These are phyloP conservation scores for Eubasilissa splendida DNA, from an alignment of 2,888 invertebrate genomes.

Conservation along the genomic window DNA sequence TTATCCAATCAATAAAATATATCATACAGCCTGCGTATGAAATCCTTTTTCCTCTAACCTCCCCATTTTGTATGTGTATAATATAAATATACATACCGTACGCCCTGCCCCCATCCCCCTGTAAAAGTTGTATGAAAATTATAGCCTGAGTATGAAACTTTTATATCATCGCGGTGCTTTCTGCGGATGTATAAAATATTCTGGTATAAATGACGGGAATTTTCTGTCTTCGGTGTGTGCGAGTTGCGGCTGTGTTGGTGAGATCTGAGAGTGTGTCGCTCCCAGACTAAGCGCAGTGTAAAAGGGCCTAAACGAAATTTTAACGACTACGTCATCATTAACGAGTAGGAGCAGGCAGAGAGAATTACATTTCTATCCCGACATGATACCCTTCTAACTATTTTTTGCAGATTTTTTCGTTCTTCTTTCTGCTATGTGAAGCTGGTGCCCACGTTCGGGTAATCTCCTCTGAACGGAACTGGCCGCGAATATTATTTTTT, in stretches of 20 bases:
- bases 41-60: conserved; percentile 60
- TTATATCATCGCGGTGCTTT: conserved; percentile 59
- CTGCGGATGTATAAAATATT: conserved; percentile 59
- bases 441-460: too few species aligned
- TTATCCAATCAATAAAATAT: conserved; percentile 59
- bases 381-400: too few species aligned
- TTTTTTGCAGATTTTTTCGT: too few species aligned
- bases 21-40: conserved; percentile 58
- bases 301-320: conserved; percentile 55
- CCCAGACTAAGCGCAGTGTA: conserved; percentile 44
- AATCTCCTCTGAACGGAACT: too few species aligned
- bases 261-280: conserved; percentile 31
- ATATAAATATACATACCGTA: conserved; percentile 45
- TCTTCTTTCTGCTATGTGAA: too few species aligned
- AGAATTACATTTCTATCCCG: not conserved
- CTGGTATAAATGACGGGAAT: conserved; percentile 56
- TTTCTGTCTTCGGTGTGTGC: conserved; percentile 23
- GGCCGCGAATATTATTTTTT: too few species aligned
- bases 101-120: conserved; percentile 27
- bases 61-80: conserved; percentile 59
- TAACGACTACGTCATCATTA: conserved; percentile 27
- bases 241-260: conserved; percentile 43
- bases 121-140: conserved; percentile 58
- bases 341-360: not conserved
- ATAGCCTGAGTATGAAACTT: conserved; percentile 58